Conservation (phyloP, 2,113 vertebrate genomes). For the Megalops atlanticus region DNA sequence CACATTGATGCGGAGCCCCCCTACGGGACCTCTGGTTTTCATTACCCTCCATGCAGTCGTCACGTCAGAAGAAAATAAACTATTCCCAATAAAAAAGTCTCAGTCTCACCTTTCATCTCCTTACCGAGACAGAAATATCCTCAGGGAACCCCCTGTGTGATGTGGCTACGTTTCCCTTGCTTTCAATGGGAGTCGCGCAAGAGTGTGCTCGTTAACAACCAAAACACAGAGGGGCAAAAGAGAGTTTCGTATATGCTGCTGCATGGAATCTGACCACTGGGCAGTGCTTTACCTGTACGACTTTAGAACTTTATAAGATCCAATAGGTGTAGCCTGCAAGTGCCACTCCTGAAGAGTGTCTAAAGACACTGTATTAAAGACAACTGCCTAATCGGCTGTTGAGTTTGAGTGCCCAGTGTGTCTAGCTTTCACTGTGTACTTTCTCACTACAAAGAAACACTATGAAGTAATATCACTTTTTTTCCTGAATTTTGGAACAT, state of each 20-base stretch:
- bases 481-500: too few species aligned
- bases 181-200: not conserved
- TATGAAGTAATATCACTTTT: not conserved
- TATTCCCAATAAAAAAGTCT: not conserved
- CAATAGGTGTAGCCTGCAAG: not conserved
- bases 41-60: not conserved
- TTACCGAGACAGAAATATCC: conserved; percentile 7
- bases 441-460: too few species aligned
- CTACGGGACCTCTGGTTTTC: not conserved
- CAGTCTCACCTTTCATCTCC: not conserved
- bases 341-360: too few species aligned
- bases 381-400: not conserved
- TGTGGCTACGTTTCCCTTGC: not conserved
- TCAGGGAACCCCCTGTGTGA: not conserved
- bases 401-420: not conserved
- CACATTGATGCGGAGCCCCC: conserved; percentile 5
- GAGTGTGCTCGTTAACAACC: too few species aligned
- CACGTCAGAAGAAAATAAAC: conserved; percentile 13
- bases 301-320: not conserved
- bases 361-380: not conserved
- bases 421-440: not conserved
- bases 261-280: not conserved
- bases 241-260: too few species aligned
- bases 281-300: not conserved
- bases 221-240: too few species aligned